Conservation (phyloP, 2,797 vertebrate genomes). For the Adelosebastes latens region DNA sequence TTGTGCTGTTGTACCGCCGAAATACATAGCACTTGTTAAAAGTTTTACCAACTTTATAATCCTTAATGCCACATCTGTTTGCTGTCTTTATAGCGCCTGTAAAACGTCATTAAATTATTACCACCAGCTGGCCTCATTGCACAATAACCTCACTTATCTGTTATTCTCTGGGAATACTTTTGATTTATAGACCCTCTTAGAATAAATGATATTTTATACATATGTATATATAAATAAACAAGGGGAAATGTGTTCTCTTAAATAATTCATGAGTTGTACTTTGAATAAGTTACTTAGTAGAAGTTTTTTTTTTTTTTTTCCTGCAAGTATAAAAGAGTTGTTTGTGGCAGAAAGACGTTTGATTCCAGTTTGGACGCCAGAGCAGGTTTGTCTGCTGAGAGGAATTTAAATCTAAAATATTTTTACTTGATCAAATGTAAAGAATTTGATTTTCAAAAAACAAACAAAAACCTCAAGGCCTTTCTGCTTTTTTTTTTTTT, state of each 20-base stretch:
- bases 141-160: conserved; percentile 87
- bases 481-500: not conserved
- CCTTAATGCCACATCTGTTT: conserved; percentile 98
- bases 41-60: conserved; percentile 99
- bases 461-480: not conserved
- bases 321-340: conserved; percentile 29
- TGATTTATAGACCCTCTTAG: conserved; percentile 89
- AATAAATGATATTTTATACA: conserved; percentile 91
- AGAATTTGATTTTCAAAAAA: not conserved
- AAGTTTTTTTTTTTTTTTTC: conserved; percentile 58
- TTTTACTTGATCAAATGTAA: conserved; percentile 12
- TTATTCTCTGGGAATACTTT: conserved; percentile 85
- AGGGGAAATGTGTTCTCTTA: conserved; percentile 81
- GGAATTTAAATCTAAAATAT: conserved; percentile 10
- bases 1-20: conserved; percentile 93
- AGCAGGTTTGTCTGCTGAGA: conserved; percentile 6
- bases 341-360: conserved; percentile 39
- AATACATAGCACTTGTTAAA: conserved; percentile 99
- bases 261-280: conserved; percentile 85
- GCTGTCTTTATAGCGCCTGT: conserved; percentile 91
- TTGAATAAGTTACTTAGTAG: conserved; percentile 73
- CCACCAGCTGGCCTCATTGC: conserved; percentile 87
- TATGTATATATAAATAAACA: conserved; percentile 89
- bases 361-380: conserved; percentile 12
- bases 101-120: conserved; percentile 96